Evolutionary conservation across 2,888 invertebrate species (phyloP), one percentile per base, ranked within the genome.

Genomic region (Agonopterix arenella): DNA sequence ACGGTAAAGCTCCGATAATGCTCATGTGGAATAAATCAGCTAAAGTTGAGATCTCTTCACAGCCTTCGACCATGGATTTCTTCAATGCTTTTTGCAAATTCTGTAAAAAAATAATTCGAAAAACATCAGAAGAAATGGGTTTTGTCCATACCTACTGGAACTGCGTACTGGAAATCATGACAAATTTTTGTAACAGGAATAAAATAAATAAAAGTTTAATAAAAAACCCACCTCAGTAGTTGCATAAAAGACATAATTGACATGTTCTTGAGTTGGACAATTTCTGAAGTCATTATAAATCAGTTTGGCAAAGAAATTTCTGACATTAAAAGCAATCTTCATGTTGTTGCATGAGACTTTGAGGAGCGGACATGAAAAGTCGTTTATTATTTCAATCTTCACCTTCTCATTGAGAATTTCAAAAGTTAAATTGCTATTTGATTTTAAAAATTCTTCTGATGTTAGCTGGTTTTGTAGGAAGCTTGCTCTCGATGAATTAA

Each of bases 231-330:
- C 86, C 71, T 84, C 81, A 55, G 76, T 60, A 49, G 64, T 64
- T 13, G 73, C 66, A 51, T 84, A 81, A 48, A 74, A 67, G 2
- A 65, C 62, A 45, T 68, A 62, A 51, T 64, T 66, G 10, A 80
- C 64, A 54, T 66, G 76, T 48, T 73, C 67, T 10, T 60, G 66
- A 3, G 56, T 62, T 1, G 62, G 53, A 37, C 49, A 50, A 5
- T 53, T 51, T 38, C 53, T 46, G 53, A 66, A 68, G 38, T 71
- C 58, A 43, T 63, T 59, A 55, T 79, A 70, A 11, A 81, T 55
- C 36, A 84, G 52, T 48, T 67, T 66, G 0, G 78, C 68, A 37
- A 82, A 73, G 50, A 80, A 82, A 52, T 79, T 79, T 36, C 80
- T 70, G 1, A 86, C 59, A 57, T 73, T 61, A 7, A 68, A 59